Evolutionary conservation across 2,888 invertebrate species (phyloP), one percentile per base, ranked within the genome.

Genomic region (Chaetogeoica ovagalla): DNA sequence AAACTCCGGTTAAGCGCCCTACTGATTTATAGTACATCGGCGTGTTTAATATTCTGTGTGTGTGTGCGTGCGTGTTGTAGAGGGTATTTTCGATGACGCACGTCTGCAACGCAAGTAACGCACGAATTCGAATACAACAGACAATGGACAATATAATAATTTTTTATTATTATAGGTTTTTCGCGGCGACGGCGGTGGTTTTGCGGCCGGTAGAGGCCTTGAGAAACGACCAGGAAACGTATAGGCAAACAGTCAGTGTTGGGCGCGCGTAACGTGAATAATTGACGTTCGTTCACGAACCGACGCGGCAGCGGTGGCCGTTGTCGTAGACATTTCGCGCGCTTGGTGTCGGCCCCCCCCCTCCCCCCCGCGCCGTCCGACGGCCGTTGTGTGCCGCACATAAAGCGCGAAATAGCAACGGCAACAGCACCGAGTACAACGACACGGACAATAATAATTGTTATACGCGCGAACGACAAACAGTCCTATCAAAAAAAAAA

Each of bases 221-320:
- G 77, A 77, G 21, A 52, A 70, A 52, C 69, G 69, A 77, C 77
- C 62, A 77, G 77, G 77, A 77, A 77, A 77, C 77, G 60, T 30
- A 30, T 30, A 30, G 30, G 2, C 30, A 30, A 21, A 30, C 30
- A 30, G 30, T 30, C 30, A 17, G 62, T 37, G 65, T 57, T 23
- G 55, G 60, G 65, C 65, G 37, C 65, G 37, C 65, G 62, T 62
- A 60, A 70, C 62, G 62, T 55, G 62, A 70, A 77, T 57, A 71
- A 71, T 21, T 19, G 19, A 55, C 55, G 77, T 70, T 69, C 77
- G 77, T 68, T 60, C 69, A 69, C 60, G 48, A 43, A 43, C 55
- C 48, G 30, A 8, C 73, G 60, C 30, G 43, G 21, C 60, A 21
- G 73, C 73, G 17, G 62, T 17, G 11, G 68, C 30, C 39, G 59